phyloP scores from a whole-genome alignment of 2,113 vertebrate genomes.

The Phrynocephalus versicolor region DNA sequence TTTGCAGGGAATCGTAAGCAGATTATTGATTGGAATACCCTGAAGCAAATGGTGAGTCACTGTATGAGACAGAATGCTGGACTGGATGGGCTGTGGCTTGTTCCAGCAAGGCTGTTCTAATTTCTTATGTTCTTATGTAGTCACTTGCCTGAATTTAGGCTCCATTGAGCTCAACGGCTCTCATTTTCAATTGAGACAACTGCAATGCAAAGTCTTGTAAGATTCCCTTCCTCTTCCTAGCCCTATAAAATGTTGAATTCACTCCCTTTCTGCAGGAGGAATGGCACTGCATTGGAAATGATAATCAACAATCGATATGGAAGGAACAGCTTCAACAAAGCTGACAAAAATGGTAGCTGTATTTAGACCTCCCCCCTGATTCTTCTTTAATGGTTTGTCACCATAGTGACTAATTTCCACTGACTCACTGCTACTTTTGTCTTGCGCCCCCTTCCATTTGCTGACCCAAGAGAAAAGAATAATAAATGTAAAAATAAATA shows the following conservation, averaged over 20 bases:
- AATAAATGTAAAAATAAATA: too few species aligned
- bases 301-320: not conserved
- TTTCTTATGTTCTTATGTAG: too few species aligned
- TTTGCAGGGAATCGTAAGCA: too few species aligned
- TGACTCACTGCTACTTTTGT: constrained; percentile 36
- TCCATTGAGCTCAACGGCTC: not conserved
- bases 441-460: not conserved
- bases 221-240: too few species aligned
- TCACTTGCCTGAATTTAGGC: not conserved
- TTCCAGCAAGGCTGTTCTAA: too few species aligned
- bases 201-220: not conserved
- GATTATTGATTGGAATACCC: too few species aligned
- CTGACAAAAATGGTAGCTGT: not conserved
- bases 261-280: not conserved
- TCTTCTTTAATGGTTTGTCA: not conserved
- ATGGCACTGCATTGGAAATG: not conserved
- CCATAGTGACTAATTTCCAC: constrained; percentile 30
- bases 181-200: not conserved
- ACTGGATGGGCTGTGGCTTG: too few species aligned
- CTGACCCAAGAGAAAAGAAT: constrained; percentile 4
- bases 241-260: not conserved
- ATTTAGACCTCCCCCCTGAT: constrained; percentile 4
- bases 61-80: too few species aligned
- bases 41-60: too few species aligned
- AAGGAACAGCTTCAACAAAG: constrained; percentile 9